phyloP scores from a whole-genome alignment of 2,797 vertebrate species.

The Urophycis tenuis region DNA sequence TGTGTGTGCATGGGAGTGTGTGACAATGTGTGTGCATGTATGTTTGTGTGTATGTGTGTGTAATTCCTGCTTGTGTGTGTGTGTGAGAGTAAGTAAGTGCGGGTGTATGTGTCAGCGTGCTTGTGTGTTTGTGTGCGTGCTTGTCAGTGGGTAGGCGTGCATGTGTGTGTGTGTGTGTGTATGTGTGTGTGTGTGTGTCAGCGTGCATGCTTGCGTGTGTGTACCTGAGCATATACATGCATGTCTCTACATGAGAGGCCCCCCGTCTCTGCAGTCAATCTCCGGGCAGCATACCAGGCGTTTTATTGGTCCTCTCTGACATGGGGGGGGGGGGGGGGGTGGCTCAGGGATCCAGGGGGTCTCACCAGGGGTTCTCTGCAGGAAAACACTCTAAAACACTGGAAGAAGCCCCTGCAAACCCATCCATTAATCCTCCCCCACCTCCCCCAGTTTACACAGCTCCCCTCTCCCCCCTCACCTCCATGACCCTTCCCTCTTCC shows the following conservation, averaged over 20 bases:
- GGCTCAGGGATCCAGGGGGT: conserved; percentile 19
- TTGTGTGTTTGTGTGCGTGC: not conserved
- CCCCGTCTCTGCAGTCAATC: conserved; percentile 3
- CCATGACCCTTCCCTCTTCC: not conserved
- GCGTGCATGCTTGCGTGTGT: not conserved
- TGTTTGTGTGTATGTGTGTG: not conserved
- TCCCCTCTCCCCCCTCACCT: not conserved
- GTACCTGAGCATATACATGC: not conserved
- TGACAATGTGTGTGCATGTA: no score
- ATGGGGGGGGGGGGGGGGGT: conserved; percentile 6
- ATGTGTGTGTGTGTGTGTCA: not conserved
- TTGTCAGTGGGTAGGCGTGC: not conserved
- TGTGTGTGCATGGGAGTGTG: no score
- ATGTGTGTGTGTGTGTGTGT: not conserved
- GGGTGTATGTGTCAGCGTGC: not conserved
- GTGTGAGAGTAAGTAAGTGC: not conserved
- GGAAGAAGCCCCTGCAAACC: conserved; percentile 32
- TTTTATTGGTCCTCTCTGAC: conserved; percentile 25
- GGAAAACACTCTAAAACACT: conserved; percentile 14
- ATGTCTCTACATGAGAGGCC: not conserved
- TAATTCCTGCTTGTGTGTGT: not conserved
- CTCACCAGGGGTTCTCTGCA: conserved; percentile 19
- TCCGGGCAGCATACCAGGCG: conserved; percentile 22
- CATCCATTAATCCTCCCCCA: conserved; percentile 8
- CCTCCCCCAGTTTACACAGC: conserved; percentile 6